phyloP scores from a whole-genome alignment of 64 coral and sea anemone species.

The Catalaphyllia jardinei region DNA sequence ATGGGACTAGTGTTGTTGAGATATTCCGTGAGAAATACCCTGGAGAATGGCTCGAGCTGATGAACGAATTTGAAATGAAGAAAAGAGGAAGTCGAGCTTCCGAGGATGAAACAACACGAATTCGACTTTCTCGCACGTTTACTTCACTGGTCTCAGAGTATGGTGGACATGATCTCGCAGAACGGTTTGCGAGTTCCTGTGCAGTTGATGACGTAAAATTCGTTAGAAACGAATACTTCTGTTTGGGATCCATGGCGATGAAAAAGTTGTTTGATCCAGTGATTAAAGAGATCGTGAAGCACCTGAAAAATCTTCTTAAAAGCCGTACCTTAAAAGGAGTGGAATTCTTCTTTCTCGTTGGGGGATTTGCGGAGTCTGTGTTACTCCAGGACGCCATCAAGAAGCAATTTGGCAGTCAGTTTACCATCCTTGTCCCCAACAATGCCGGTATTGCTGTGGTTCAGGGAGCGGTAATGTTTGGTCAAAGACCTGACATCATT shows the following conservation, averaged over 20 bases:
- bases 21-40: background rate
- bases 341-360: constrained; percentile 43
- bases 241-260: background rate
- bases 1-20: background rate
- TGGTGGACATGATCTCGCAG: background rate
- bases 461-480: constrained; percentile 2
- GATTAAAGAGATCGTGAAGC: background rate
- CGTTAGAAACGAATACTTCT: constrained; percentile 9
- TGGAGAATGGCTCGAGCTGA: constrained; percentile 23
- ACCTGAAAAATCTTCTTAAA: constrained; percentile 17
- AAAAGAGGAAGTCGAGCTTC: constrained; percentile 40
- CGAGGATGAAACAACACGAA: constrained; percentile 8
- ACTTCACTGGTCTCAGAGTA: background rate
- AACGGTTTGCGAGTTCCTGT: background rate
- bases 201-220: background rate
- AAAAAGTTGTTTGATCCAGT: constrained; percentile 43
- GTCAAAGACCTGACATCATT: background rate
- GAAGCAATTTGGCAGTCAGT: background rate
- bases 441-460: constrained; percentile 24
- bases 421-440: background rate
- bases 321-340: background rate
- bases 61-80: constrained; percentile 66
- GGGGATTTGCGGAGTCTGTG: constrained; percentile 35
- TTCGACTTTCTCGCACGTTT: constrained; percentile 25
- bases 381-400: constrained; percentile 25